Evolutionary conservation across 2,797 vertebrate genomes (phyloP), one percentile per base, ranked within the genome.

Genomic region (Pseudochaenichthys georgianus): DNA sequence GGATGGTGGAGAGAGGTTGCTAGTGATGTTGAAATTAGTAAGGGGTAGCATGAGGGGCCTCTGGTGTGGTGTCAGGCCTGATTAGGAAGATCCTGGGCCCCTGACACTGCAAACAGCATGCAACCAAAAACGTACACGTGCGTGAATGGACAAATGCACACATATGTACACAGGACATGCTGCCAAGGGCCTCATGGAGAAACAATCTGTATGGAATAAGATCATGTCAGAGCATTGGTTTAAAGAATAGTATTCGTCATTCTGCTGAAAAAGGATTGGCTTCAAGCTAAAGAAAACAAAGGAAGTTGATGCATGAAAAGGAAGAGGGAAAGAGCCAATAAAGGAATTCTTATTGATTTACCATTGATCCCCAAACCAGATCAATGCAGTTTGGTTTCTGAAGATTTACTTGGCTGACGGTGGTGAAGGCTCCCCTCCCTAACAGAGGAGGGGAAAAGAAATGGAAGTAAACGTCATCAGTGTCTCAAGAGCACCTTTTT

Each of bases 31-130:
- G 88, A 90, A 93, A 92, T 92, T 88, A 91, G 89, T 78, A 73
- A 83, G 75, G 82, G 77, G 80, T 65, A 80, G 77, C 82, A 85
- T 64, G 73, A 73, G 91, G 83, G 73, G 85, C 89, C 92, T 92
- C 90, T 88, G 79, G 87, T 89, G 83, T 77, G 77, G 87, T 93
- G 93, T 95, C 94, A 95, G 86, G 72, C 85, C 74, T 95, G 90
- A 94, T 96, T 95, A 95, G 46, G 75, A 81, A 78, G 87, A 91
- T 82, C 63, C 64, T 42, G 75, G 83, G 74, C 82, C 85, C 80
- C 79, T 81, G 77, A 92, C 70, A 55, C 75, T 13, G 75, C 57
- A 81, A 87, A 83, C 64, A 77, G 70, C 59, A 7, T 60, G 55
- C 71, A 85, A 73, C 70, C 68, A 77, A 88, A 82, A 85, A 77